These are phyloP conservation scores for Autographa gamma DNA, from an alignment of 2,888 invertebrate genomes.

Conservation along the genomic window DNA sequence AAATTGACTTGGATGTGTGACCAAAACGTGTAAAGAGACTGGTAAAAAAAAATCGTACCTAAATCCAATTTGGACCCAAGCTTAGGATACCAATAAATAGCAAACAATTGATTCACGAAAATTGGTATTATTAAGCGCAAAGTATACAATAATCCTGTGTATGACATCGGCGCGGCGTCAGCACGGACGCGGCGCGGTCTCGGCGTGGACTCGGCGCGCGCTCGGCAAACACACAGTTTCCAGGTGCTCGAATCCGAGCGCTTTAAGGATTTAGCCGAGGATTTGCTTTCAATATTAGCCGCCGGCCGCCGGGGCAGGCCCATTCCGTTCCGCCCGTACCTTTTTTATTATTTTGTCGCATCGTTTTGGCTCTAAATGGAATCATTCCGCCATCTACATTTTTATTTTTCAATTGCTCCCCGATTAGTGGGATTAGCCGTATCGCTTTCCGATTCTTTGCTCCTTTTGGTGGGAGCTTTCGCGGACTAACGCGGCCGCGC, in stretches of 20 bases:
- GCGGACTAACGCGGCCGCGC: conserved; percentile 75
- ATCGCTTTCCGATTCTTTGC: conserved; percentile 88
- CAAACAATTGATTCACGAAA: conserved; percentile 79
- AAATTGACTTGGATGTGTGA: neutral
- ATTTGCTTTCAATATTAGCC: conserved; percentile 90
- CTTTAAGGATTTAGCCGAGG: conserved; percentile 89
- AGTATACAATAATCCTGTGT: conserved; percentile 86
- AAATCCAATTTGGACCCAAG: conserved; percentile 68
- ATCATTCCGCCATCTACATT: conserved; percentile 89
- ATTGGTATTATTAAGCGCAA: conserved; percentile 83
- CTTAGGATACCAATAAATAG: conserved; percentile 67
- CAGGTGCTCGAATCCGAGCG: conserved; percentile 87
- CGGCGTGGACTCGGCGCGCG: conserved; percentile 64
- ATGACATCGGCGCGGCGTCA: conserved; percentile 77
- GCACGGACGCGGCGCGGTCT: conserved; percentile 63
- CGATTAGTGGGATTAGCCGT: conserved; percentile 89
- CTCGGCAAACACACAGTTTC: conserved; percentile 85
- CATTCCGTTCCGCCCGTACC: conserved; percentile 82
- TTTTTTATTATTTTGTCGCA: conserved; percentile 89
- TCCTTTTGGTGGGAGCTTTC: conserved; percentile 84
- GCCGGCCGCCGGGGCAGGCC: conserved; percentile 81
- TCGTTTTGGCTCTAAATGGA: conserved; percentile 89
- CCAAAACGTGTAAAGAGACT: conserved; percentile 7
- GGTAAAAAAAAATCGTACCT: conserved; percentile 60
- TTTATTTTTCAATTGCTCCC: conserved; percentile 89